phyloP scores from a whole-genome alignment of 2,888 invertebrate species.

The Himalopsyche kuldschensis region DNA sequence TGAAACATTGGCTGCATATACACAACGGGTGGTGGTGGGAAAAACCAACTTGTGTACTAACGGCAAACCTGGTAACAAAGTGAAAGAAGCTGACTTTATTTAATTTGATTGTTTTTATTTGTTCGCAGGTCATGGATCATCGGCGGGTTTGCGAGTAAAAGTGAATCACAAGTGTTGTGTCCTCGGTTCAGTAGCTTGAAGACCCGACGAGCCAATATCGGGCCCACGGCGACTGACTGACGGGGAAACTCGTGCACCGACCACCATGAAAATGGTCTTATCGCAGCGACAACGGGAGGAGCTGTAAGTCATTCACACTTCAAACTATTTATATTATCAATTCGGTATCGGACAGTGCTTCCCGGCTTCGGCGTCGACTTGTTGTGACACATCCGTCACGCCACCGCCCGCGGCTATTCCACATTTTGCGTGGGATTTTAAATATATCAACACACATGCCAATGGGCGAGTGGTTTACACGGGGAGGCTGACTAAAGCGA shows the following conservation, averaged over 20 bases:
- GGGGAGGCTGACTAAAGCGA: too few relatives aligned
- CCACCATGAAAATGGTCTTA: slow-evolving; percentile 98
- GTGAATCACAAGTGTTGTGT: slow-evolving; percentile 14
- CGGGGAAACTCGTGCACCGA: slow-evolving; percentile 50
- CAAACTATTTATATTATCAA: neutral
- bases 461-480: too few relatives aligned
- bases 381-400: neutral
- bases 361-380: neutral
- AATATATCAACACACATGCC: neutral
- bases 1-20: too few relatives aligned
- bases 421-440: neutral
- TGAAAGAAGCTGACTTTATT: too few relatives aligned
- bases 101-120: neutral
- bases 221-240: neutral
- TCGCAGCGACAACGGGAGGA: slow-evolving; percentile 99
- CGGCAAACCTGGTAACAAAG: too few relatives aligned
- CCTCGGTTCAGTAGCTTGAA: slow-evolving; percentile 7
- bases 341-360: neutral
- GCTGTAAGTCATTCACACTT: slow-evolving; percentile 75
- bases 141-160: neutral
- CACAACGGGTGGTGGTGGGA: too few relatives aligned
- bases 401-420: neutral
- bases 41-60: too few relatives aligned
- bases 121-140: slow-evolving; percentile 29
- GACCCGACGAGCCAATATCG: neutral